Conservation (phyloP, 2,113 vertebrate species). For the Pontoporia blainvillei region DNA sequence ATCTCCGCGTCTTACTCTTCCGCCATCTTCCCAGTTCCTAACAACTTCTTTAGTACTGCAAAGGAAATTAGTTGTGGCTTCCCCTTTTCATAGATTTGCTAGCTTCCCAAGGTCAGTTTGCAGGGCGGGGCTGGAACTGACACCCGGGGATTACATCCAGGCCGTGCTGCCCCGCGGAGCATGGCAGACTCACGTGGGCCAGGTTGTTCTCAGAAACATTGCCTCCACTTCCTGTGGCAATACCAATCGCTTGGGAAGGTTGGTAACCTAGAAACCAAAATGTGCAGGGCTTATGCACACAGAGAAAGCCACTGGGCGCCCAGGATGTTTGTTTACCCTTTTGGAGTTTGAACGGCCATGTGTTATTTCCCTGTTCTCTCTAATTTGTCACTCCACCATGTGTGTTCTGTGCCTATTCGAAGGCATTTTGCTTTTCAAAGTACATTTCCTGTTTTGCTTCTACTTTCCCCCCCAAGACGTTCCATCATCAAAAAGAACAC, state of each 20-base stretch:
- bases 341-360: background rate
- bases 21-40: too few relatives aligned
- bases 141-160: background rate
- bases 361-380: background rate
- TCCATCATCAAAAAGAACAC: background rate
- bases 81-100: background rate
- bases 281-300: background rate
- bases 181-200: background rate
- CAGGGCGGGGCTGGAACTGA: background rate
- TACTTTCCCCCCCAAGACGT: background rate
- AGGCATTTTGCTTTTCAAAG: background rate
- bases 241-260: background rate
- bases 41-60: background rate
- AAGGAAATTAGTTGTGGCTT: background rate
- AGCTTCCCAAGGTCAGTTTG: background rate
- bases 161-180: background rate
- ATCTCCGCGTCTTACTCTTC: too few relatives aligned
- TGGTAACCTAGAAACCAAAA: constrained; percentile 31
- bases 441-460: background rate
- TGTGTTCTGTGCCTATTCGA: background rate
- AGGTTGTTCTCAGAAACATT: background rate
- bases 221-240: background rate
- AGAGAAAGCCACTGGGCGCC: background rate
- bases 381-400: background rate
- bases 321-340: constrained; percentile 41